These are phyloP conservation scores for Nipponia nippon DNA, from an alignment of 2,113 vertebrate genomes.

Conservation along the genomic window DNA sequence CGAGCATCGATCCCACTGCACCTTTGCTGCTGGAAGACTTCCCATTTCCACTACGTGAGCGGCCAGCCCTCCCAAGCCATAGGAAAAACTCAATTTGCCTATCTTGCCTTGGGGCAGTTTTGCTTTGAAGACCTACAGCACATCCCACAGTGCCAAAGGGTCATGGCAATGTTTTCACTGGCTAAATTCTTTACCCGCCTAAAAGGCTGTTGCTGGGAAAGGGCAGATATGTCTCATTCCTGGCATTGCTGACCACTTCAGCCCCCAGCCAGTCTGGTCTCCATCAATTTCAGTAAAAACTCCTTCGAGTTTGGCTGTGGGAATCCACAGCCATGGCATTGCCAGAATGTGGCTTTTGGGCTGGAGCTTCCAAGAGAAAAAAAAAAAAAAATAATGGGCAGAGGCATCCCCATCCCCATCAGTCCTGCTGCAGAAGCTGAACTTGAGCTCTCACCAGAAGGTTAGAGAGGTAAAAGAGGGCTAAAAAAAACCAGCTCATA, in stretches of 20 bases:
- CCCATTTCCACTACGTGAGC: neutral
- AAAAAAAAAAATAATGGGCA: neutral
- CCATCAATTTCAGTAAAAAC: neutral
- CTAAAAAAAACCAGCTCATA: neutral
- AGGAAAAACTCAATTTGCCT: neutral
- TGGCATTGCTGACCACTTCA: neutral
- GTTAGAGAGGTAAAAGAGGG: neutral
- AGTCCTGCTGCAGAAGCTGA: neutral
- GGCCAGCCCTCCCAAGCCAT: neutral
- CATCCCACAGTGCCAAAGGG: neutral
- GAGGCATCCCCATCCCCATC: neutral
- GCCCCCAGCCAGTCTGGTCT: neutral
- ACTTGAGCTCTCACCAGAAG: neutral
- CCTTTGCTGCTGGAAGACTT: neutral
- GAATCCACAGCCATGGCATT: neutral
- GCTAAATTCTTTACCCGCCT: neutral
- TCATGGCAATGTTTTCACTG: neutral
- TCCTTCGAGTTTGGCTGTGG: neutral
- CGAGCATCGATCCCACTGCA: accelerated
- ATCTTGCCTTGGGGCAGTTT: neutral
- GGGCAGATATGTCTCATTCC: neutral
- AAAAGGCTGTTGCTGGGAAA: neutral
- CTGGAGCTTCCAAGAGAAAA: neutral
- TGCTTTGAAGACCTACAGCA: neutral
- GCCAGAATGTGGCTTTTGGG: neutral